Evolutionary conservation across 2,797 vertebrate genomes (phyloP), one percentile per base, ranked within the genome.

Genomic region (Streptopelia turtur): DNA sequence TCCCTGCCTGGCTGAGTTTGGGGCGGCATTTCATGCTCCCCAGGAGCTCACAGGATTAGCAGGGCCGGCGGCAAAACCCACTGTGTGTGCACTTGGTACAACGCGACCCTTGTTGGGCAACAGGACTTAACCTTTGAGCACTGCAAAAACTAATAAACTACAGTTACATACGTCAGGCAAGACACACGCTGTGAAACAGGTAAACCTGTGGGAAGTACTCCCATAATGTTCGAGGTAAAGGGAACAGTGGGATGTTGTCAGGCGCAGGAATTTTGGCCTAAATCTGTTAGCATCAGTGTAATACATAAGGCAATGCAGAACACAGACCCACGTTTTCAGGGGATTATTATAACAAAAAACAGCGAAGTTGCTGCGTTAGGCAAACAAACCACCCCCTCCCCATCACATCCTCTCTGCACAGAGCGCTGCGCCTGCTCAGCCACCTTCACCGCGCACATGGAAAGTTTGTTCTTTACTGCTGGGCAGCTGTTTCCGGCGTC

Each of bases 401-500:
- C 49, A 82, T 56, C 59, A 79, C 94, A 95, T 95, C 91, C 94
- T 95, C 80, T 86, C 63, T 39, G 55, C 23, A 8, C 43, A 1
- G 31, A 64, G 72, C 2, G 0, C 12, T 1, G 87, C 3, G 91
- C 56, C 93, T 52, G 87, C 75, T 64, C 76, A 65, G 69, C 59
- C 88, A 69, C 93, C 85, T 87, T 49, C 15, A 9, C 49, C 11
- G 82, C 7, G 3, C 49, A 2, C 21, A 47, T 5, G 84, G 92
- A 75, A 93, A 91, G 53, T 91, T 69, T 81, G 59, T 28, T 75
- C 93, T 83, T 37, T 5, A n/a, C 65, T 28, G 76, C 28, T 13
- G 33, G 37, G 49, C 96, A 94, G 84, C 95, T 96, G 96, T 10
- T 96, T 97, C 96, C 94, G 30, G 28, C 25, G 64, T 31, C 31